phyloP scores from a whole-genome alignment of 2,888 invertebrate genomes.

The Drosophila quinaria region DNA sequence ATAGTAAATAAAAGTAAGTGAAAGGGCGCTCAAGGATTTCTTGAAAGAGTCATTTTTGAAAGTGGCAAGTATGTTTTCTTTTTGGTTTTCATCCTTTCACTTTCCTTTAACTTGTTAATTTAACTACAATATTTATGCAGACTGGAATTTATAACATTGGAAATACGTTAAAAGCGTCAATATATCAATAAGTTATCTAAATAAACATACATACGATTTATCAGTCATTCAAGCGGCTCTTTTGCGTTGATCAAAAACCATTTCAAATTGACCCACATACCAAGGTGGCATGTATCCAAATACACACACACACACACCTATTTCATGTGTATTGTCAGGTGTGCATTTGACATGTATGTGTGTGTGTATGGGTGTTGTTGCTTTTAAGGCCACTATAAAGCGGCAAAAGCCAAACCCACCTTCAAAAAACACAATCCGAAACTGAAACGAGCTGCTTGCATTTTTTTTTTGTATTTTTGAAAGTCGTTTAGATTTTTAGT shows the following conservation, averaged over 20 bases:
- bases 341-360: slow-evolving; percentile 47
- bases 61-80: not conserved
- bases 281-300: slow-evolving; percentile 71
- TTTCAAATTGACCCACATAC: slow-evolving; percentile 82
- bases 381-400: slow-evolving; percentile 65
- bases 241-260: slow-evolving; percentile 69
- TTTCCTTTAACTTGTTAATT: slow-evolving; percentile 4
- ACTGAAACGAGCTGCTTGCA: slow-evolving; percentile 66
- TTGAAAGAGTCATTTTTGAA: not conserved
- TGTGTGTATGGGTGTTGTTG: slow-evolving; percentile 44
- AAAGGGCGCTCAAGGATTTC: slow-evolving; percentile 34
- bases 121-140: not conserved
- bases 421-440: slow-evolving; percentile 30
- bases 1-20: slow-evolving; percentile 16
- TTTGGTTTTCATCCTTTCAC: slow-evolving; percentile 15
- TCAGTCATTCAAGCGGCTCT: slow-evolving; percentile 51
- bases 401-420: slow-evolving; percentile 35
- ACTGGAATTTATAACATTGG: not conserved
- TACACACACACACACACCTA: slow-evolving; percentile 32
- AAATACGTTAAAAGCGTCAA: slow-evolving; percentile 17
- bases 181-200: slow-evolving; percentile 18
- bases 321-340: slow-evolving; percentile 47
- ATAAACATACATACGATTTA: slow-evolving; percentile 17
- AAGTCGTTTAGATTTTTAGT: slow-evolving; percentile 67
- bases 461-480: slow-evolving; percentile 58